Conservation (phyloP, 2,888 invertebrate species). For the Apamea epomidion region DNA sequence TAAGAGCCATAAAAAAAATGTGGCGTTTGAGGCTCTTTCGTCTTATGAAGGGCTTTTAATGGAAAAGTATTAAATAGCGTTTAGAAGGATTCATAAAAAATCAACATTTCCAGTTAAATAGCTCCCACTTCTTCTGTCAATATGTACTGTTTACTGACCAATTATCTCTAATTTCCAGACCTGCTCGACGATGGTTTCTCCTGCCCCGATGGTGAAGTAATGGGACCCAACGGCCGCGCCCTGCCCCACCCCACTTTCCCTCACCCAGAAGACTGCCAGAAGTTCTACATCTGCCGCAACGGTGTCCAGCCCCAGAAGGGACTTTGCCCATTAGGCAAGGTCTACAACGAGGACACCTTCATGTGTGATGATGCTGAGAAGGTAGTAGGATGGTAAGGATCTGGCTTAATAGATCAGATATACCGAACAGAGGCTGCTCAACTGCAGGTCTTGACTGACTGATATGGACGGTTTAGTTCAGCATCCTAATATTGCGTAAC, state of each 20-base stretch:
- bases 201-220: slow-evolving; percentile 93
- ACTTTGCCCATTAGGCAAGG: slow-evolving; percentile 93
- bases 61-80: not conserved
- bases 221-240: slow-evolving; percentile 92
- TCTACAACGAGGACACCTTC: slow-evolving; percentile 94
- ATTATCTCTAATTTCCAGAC: slow-evolving; percentile 83
- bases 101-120: not conserved
- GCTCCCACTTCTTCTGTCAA: too few relatives aligned
- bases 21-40: not conserved
- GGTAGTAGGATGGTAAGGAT: slow-evolving; percentile 93
- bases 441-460: not conserved
- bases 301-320: slow-evolving; percentile 94
- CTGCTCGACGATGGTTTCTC: slow-evolving; percentile 94
- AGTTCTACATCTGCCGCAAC: slow-evolving; percentile 95
- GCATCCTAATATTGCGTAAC: too few relatives aligned
- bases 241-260: slow-evolving; percentile 95
- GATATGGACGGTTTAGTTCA: not conserved
- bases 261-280: slow-evolving; percentile 95
- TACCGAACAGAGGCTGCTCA: too few relatives aligned
- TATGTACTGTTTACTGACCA: not conserved
- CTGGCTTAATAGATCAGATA: not conserved
- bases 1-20: not conserved
- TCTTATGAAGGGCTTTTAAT: too few relatives aligned
- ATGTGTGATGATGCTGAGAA: slow-evolving; percentile 94
- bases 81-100: not conserved